Conservation (phyloP, 1,140 invertebrate species). For the Dendroctonus ponderosae region DNA sequence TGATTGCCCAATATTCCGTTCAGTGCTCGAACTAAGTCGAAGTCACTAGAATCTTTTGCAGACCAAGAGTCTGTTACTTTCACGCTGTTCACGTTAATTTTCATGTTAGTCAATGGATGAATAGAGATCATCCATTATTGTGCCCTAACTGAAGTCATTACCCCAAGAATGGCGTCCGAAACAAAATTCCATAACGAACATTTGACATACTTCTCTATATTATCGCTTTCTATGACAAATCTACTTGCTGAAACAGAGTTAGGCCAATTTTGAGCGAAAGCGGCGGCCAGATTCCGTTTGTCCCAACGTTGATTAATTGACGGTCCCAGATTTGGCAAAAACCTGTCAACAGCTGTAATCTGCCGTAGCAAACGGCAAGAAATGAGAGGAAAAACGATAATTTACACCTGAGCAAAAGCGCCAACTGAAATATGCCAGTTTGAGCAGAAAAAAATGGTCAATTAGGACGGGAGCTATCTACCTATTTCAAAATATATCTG, state of each 20-base stretch:
- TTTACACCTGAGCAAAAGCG: conserved; percentile 9
- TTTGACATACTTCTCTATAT: conserved; percentile 4
- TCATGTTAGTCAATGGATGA: no score
- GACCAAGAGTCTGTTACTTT: no score
- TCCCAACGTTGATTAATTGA: conserved; percentile 18
- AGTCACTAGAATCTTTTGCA: no score
- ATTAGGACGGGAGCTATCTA: no score
- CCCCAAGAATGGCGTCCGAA: no score
- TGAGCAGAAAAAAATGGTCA: no score
- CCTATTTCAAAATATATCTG: no score
- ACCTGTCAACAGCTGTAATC: conserved; percentile 35
- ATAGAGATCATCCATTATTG: no score
- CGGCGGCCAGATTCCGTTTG: conserved; percentile 3
- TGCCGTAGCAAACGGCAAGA: conserved; percentile 27
- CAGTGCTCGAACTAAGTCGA: no score
- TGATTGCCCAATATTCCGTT: no score
- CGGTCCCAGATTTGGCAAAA: conserved; percentile 31
- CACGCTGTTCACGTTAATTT: no score
- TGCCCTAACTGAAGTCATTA: no score
- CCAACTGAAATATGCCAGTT: not conserved
- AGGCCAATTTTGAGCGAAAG: conserved; percentile 5
- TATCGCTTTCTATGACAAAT: conserved; percentile 17
- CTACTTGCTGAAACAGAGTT: conserved; percentile 16
- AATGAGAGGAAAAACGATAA: conserved; percentile 27
- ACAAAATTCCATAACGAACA: not conserved